phyloP scores from a whole-genome alignment of 2,797 vertebrate genomes.

The Halcyon leucocephala region DNA sequence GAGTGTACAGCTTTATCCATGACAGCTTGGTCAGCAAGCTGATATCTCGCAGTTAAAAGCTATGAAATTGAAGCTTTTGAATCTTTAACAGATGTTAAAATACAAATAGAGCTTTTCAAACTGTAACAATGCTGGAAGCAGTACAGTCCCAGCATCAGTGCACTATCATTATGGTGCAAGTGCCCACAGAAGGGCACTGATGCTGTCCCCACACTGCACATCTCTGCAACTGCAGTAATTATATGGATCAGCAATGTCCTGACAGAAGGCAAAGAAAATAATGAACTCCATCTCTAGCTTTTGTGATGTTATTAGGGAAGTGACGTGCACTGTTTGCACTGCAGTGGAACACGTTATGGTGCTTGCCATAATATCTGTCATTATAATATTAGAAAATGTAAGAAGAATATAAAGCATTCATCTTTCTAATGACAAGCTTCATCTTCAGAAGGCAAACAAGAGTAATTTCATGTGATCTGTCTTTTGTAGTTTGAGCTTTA shows the following conservation, averaged over 20 bases:
- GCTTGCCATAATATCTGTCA: constrained; percentile 22
- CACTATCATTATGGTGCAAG: neutral
- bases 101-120: neutral
- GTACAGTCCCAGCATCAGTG: neutral
- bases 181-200: neutral
- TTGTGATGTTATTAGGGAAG: neutral
- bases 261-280: neutral
- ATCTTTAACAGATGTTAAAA: neutral
- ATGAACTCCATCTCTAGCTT: neutral
- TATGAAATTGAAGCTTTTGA: neutral
- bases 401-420: constrained; percentile 5
- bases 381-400: constrained; percentile 29
- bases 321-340: neutral
- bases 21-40: neutral
- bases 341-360: constrained; percentile 7
- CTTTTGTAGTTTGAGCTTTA: constrained; percentile 33
- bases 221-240: neutral
- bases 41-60: neutral
- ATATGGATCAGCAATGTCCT: neutral
- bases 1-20: neutral
- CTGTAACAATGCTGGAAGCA: neutral
- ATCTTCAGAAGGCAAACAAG: constrained; percentile 30
- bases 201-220: neutral
- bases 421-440: constrained; percentile 20
- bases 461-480: constrained; percentile 1